Base-by-base conservation (phyloP, 2,888 invertebrate genomes). In the Eutolmus rufibarbis region DNA sequence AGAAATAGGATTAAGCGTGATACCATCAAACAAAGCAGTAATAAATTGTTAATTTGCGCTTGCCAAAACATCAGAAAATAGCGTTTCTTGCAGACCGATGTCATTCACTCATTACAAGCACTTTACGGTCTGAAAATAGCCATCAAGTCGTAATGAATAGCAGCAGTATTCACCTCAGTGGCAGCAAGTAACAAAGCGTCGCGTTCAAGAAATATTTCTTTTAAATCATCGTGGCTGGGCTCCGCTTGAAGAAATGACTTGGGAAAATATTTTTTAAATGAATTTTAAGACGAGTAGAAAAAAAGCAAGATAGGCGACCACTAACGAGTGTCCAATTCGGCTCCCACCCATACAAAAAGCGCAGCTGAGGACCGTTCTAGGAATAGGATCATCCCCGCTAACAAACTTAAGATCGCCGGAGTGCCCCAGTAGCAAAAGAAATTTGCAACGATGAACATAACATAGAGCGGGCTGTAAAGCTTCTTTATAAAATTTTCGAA, bases 361-460 rank as follows among this genome's bases (percentile, higher is more conserved):
- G 31, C 19, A 74, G 85, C 85, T 74, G 46, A 74, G 43, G 34
- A 57, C 19, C 43, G 57, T 28, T 74, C 85, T 85, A 74, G 74
- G 85, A 85, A 85, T 85, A 85, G 74, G 85, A 82, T 57, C 34
- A n/a, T 74, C 31, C 31, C 43, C 28, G 19, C 74, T 74, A 46
- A 14, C 16, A 51, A 74, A 85, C 23, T 43, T n/a, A 74, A 85
- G 23, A 40, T 74, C 34, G 85, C 34, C 82, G 34, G 34, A 84
- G 57, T 28, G 31, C 19, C 74, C 91, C 91, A 92, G 92, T 92
- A 91, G 91, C 91, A 91, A 90, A 91, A 91, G 91, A 91, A 91
- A 91, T 91, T 91, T 90, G 91, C 91, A 91, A 90, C 92, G 91
- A 91, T 91, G 91, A 91, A 91, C 91, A 92, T 91, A 88, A 87